A percentile compares a stretch with the other conserved stretches of the same genome.
phyloP scores from a whole-genome alignment of 2,113 vertebrate genomes.

The Emydocephalus ijimae region DNA sequence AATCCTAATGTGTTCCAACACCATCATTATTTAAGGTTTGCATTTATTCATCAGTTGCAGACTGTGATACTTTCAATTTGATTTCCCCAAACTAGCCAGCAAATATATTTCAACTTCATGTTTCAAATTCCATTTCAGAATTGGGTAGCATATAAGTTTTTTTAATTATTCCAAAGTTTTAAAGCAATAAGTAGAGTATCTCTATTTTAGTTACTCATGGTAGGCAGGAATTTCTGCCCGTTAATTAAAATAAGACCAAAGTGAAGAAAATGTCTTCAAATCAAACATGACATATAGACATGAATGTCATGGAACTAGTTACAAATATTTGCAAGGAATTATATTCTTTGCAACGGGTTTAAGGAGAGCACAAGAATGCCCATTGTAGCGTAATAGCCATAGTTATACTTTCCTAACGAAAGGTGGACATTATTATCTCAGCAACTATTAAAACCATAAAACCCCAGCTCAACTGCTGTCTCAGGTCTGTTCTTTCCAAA shows the following conservation, averaged over 20 bases:
- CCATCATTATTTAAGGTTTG: not conserved
- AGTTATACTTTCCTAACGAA: not conserved
- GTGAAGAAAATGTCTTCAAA: not conserved
- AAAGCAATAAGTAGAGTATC: not conserved
- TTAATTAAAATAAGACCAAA: not conserved
- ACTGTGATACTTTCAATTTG: not conserved
- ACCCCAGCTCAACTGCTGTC: not conserved
- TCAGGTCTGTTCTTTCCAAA: not conserved
- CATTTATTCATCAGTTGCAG: not conserved
- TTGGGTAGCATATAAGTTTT: not conserved
- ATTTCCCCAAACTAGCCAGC: not conserved
- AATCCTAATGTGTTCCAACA: not conserved
- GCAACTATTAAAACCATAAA: not conserved
- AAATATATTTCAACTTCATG: not conserved
- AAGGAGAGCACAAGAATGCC: not conserved
- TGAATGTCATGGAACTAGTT: not conserved
- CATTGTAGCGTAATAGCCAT: not conserved
- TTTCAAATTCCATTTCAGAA: not conserved
- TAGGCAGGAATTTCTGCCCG: not conserved
- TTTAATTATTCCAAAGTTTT: not conserved
- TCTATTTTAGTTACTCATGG: not conserved
- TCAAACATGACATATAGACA: not conserved
- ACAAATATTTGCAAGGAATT: not conserved
- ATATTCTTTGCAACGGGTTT: not conserved
- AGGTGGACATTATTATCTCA: not conserved